These are phyloP conservation scores for Arizona elegans DNA, from an alignment of 2,113 vertebrate species.

Conservation along the genomic window DNA sequence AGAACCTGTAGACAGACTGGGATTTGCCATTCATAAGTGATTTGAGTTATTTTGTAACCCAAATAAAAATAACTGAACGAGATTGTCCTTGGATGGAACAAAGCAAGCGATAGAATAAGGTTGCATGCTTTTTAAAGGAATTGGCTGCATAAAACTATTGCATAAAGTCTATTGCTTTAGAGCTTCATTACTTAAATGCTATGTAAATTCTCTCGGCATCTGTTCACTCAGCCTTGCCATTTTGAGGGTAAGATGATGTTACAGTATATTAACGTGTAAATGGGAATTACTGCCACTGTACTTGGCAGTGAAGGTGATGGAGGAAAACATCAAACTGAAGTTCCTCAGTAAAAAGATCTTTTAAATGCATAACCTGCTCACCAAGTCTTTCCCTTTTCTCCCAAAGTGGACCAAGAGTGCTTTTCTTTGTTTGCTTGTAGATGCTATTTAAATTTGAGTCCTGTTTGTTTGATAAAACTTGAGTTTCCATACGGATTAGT, in stretches of 20 bases:
- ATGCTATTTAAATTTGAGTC: not conserved
- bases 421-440: not conserved
- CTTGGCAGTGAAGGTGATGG: not conserved
- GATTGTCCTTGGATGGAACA: not conserved
- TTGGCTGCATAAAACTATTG: not conserved
- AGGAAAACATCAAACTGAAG: not conserved
- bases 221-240: not conserved
- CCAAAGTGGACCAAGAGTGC: not conserved
- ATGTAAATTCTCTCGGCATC: slow-evolving; percentile 19
- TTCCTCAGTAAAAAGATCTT: not conserved
- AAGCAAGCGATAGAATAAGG: not conserved
- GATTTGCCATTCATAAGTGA: not conserved
- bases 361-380: not conserved
- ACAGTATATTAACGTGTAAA: slow-evolving; percentile 23
- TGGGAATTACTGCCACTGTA: slow-evolving; percentile 26
- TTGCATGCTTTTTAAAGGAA: not conserved
- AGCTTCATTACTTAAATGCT: slow-evolving; percentile 25
- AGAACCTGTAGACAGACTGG: not conserved
- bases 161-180: slow-evolving; percentile 8
- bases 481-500: not conserved
- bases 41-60: not conserved
- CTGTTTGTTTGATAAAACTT: not conserved
- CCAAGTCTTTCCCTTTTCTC: not conserved
- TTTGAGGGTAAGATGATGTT: slow-evolving; percentile 10
- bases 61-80: not conserved